phyloP scores from a whole-genome alignment of 1,140 invertebrate genomes.

The Platyscapa corneri region DNA sequence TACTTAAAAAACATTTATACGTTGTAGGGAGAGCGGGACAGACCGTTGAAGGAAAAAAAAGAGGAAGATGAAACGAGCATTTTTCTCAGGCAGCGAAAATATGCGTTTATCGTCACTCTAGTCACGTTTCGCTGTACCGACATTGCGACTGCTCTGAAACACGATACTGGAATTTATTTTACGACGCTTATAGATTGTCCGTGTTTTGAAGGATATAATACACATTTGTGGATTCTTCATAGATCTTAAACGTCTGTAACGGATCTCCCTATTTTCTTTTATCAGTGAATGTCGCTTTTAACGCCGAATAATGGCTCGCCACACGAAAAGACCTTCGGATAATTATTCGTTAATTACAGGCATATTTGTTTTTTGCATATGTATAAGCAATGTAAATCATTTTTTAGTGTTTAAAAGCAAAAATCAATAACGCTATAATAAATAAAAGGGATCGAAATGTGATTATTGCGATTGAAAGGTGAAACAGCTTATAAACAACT shows the following conservation, averaged over 20 bases:
- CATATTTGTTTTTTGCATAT: no score
- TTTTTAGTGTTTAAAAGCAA: no score
- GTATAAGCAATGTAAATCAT: no score
- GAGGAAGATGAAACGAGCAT: background rate
- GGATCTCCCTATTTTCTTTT: background rate
- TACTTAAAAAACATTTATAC: constrained; percentile 39
- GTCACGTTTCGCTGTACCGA: constrained; percentile 42
- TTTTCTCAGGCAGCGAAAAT: constrained; percentile 26
- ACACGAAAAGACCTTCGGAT: background rate
- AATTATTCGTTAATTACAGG: no score
- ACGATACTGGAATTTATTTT: constrained; percentile 49
- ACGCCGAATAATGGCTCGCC: no score
- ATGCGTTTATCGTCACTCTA: constrained; percentile 42
- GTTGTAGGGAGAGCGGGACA: background rate
- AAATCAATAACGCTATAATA: no score
- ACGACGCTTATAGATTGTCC: constrained; percentile 20
- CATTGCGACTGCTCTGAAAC: constrained; percentile 2
- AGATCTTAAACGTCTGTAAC: background rate
- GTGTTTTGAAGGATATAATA: background rate
- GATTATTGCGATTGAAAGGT: no score
- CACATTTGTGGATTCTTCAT: constrained; percentile 16
- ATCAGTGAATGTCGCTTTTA: background rate
- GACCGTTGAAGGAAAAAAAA: background rate
- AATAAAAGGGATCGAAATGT: no score
- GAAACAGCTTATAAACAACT: no score